Base-by-base conservation (phyloP, 2,888 invertebrate species). In the Euzophera pinguis region DNA sequence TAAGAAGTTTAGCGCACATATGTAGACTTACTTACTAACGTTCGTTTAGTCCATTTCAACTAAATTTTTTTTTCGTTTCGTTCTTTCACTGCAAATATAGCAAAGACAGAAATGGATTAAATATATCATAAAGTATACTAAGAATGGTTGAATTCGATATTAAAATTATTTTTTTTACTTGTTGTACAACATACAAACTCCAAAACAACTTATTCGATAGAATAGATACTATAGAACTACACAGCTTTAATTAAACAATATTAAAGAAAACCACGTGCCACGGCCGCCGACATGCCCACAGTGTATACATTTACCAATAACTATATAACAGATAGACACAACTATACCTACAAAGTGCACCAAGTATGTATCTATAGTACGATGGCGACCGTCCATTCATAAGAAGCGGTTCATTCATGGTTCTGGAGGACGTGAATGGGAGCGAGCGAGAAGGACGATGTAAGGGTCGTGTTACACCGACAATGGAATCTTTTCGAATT, bases 371-470 rank as follows among this genome's bases (percentile, higher is more conserved):
- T n/a, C n/a, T n/a, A n/a, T 88, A 87, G 84, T 88, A 88, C 82
- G 77, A 82, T 74, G 77, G 79, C 76, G 78, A 81, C 81, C 79
- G 82, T 82, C 84, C 89, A 90, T 90, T 90, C 90, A 91, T 90
- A 88, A 90, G 87, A 87, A 89, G 82, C 84, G 75, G 83, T 89
- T 85, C 88, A 88, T 89, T 89, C 81, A 88, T 85, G 84, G 80
- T 74, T 75, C 74, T 76, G 75, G 74, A 73, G 71, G 74, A 65
- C 57, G 78, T 88, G 87, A 88, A 89, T 89, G 86, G 88, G 89
- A 84, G 88, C 78, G 81, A 89, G 71, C 59, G 84, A 78, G 89
- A 88, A 64, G 55, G 71, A 59, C 59, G 64, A 78, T 54, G 55
- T 60, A 82, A 81, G 86, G 85, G 85, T 84, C 82, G 84, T 69